Evolutionary conservation across 2,888 invertebrate genomes (phyloP), one percentile per base, ranked within the genome.

Genomic region (Emmelina monodactyla): DNA sequence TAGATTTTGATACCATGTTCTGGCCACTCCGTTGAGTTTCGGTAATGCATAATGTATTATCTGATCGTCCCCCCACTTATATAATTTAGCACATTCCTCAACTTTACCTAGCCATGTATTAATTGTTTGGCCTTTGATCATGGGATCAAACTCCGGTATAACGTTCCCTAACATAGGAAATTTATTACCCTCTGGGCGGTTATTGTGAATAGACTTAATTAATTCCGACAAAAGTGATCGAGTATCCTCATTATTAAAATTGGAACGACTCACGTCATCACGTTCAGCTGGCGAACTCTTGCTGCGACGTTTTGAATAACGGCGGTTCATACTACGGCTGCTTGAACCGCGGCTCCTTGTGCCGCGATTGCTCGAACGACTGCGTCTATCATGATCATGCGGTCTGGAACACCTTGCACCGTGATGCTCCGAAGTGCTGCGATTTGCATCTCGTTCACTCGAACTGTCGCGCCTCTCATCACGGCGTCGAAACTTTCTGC

Each of bases 161-260:
- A 42, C 39, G 16, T 40, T 40, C 15, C 39, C 37, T 32, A 43
- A 30, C 28, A 39, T 31, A 10, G 39, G 40, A 16, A 43, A 39
- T 32, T 43, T 43, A 16, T 43, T 39, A n/a, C 40, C 34, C 12
- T 34, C 34, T 6, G 34, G 29, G 3, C 29, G 16, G 15, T 13
- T 33, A 15, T 13, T 11, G 6, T n/a, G 14, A 14, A 33, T 22
- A 22, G 25, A 14, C 11, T 33, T 33, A 33, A 25, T 13, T 14
- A 33, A 28, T 25, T 22, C 15, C 7, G 14, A 25, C n/a, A 33
- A 14, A 22, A 33, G 28, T 25, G 13, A 22, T 28, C 14, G 22
- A 13, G 14, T 7, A 14, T 25, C 2, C n/a, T n/a, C n/a, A 14
- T 22, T 14, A 13, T 14, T 13, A 9, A 14, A 11, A 22, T 13